Percentiles rank a stretch among this genome's conserved stretches.
Evolutionary conservation across 2,113 vertebrate genomes (phyloP).

Genomic region (Glaucomys volans): DNA sequence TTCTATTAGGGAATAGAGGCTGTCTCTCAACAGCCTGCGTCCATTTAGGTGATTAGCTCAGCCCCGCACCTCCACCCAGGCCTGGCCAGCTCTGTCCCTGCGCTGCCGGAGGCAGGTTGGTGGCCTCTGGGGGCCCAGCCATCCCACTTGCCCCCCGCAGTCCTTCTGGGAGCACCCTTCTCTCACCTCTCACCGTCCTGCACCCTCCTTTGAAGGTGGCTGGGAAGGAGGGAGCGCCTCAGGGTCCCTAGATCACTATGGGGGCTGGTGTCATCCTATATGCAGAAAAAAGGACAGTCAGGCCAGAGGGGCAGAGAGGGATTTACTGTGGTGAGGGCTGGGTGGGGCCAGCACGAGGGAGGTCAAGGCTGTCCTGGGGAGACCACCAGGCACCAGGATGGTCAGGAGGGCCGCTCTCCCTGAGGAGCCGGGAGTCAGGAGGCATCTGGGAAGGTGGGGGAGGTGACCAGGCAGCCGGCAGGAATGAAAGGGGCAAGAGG

Average conservation of each 20-base stretch:
- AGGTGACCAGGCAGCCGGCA: accelerated
- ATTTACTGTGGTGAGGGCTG: not conserved
- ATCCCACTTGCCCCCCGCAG: not conserved
- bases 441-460: not conserved
- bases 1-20: constrained; percentile 97
- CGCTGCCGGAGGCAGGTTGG: not conserved
- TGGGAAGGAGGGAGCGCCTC: not conserved
- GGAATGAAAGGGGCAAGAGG: not conserved
- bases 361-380: not conserved
- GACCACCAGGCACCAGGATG: not conserved
- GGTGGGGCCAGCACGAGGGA: not conserved
- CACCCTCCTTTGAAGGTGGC: not conserved
- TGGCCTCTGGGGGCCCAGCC: not conserved
- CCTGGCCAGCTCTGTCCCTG: not conserved
- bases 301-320: not conserved
- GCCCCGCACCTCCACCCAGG: constrained; percentile 68
- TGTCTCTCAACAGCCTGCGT: constrained; percentile 92
- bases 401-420: not conserved
- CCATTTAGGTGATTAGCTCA: constrained; percentile 97
- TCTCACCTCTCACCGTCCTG: not conserved
- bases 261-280: not conserved
- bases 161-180: not conserved
- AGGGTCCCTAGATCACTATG: not conserved
- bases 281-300: too few species aligned
- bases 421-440: not conserved